Evolutionary conservation across 2,113 vertebrate species (phyloP).

Genomic region (Lophochroa leadbeateri): DNA sequence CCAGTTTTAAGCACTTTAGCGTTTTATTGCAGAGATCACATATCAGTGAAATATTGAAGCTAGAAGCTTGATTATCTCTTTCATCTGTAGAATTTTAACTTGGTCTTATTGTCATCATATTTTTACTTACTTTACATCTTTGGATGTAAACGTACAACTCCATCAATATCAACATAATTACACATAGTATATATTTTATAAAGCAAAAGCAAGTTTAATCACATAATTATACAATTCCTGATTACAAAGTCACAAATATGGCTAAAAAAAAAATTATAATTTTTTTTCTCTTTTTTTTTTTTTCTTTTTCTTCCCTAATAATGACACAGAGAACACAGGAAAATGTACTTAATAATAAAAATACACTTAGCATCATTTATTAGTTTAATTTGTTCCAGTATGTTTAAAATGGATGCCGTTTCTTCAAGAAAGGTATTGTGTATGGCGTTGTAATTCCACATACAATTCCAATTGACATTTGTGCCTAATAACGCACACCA

Average conservation of each 20-base stretch:
- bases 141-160: not conserved
- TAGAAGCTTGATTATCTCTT: not conserved
- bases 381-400: not conserved
- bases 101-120: not conserved
- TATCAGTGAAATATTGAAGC: not conserved
- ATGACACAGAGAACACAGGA: not conserved
- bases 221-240: not conserved
- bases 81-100: not conserved
- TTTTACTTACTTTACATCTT: not conserved
- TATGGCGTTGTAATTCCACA: not conserved
- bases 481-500: accelerated
- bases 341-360: not conserved
- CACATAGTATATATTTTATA: not conserved
- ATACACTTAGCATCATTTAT: not conserved
- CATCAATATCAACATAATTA: not conserved
- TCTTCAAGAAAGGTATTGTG: not conserved
- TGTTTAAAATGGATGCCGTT: not conserved
- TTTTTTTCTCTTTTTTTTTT: too few relatives aligned
- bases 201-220: not conserved
- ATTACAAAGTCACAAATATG: not conserved
- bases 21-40: not conserved
- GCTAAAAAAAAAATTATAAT: not conserved
- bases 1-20: not conserved
- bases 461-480: not conserved
- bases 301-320: not conserved